Evolutionary conservation across 2,888 invertebrate genomes (phyloP), one percentile per base, ranked within the genome.

Genomic region (Zelleria hepariella): DNA sequence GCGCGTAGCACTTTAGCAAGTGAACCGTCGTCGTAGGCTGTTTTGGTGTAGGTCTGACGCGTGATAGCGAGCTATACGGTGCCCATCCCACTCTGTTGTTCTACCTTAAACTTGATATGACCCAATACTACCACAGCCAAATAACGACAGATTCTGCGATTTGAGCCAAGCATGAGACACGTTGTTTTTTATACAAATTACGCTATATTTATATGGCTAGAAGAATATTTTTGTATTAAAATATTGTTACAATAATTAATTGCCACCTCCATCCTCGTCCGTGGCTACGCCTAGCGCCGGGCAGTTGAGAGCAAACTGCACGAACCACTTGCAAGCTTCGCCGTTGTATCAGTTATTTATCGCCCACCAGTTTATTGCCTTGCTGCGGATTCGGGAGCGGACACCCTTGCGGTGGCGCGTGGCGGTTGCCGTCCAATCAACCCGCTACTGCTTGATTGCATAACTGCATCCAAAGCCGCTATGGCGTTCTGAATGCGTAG

Each of bases 311-410:
- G 69, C 68, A 65, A 72, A 68, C 71, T 75, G 70, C 69, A 58
- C 53, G 66, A 65, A 68, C 68, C 68, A 75, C 72, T 71, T 70
- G 64, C 70, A 71, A 68, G 65, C 66, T 65, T 61, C 62, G 73
- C 62, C 62, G 73, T 68, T 70, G 70, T 75, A 74, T 76, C 75
- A 68, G 78, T 78, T 79, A 78, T 80, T 79, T 77, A 78, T 72
- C 65, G 68, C 67, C 27, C 58, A 57, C 60, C 68, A 71, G 70
- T 72, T 73, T 71, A 74, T 71, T 71, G 69, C 68, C 64, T 67
- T 66, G 62, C 68, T 74, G 70, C 67, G 72, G 69, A 65, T 70
- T 71, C 68, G 62, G 63, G 63, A 68, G 67, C 64, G 66, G 62
- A 66, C 67, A 62, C 62, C 66, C 25, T 26, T 55, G 55, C 26